Percentiles rank a stretch among this genome's conserved stretches.
phyloP scores from a whole-genome alignment of 1,140 invertebrate genomes.

The Heliconius hewitsoni region DNA sequence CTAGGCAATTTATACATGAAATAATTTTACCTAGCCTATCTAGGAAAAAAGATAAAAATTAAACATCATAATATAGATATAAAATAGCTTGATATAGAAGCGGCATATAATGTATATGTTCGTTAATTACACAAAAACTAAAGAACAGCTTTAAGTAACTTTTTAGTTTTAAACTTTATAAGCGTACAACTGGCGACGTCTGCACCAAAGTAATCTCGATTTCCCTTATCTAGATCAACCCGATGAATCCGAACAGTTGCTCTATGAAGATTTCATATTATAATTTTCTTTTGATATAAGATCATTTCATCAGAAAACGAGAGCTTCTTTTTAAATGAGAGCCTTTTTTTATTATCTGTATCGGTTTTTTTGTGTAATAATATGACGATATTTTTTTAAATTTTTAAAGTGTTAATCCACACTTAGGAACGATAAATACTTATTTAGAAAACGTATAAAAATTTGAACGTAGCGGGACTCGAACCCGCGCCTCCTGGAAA shows the following conservation, averaged over 20 bases:
- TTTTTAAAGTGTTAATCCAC: too few relatives aligned
- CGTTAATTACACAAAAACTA: not conserved
- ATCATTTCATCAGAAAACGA: not conserved
- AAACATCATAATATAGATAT: not conserved
- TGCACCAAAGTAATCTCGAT: constrained; percentile 12
- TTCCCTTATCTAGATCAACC: constrained; percentile 13
- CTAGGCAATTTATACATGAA: too few relatives aligned
- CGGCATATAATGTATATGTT: not conserved
- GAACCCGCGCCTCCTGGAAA: too few relatives aligned
- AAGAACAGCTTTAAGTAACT: constrained; percentile 1
- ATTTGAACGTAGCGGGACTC: too few relatives aligned
- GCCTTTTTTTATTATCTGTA: too few relatives aligned
- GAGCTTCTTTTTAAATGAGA: not conserved
- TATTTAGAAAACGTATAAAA: too few relatives aligned
- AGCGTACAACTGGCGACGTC: constrained; percentile 7
- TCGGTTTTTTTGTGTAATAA: too few relatives aligned
- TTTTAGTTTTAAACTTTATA: constrained; percentile 6
- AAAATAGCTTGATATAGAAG: not conserved
- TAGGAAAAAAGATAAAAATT: too few relatives aligned
- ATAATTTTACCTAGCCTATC: too few relatives aligned
- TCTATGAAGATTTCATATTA: not conserved
- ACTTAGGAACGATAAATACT: too few relatives aligned
- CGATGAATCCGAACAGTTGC: constrained; percentile 6
- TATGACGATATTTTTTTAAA: too few relatives aligned
- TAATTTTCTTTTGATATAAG: not conserved